These are phyloP conservation scores for Neoaliturus tenellus DNA, from an alignment of 2,888 invertebrate genomes.

Conservation along the genomic window DNA sequence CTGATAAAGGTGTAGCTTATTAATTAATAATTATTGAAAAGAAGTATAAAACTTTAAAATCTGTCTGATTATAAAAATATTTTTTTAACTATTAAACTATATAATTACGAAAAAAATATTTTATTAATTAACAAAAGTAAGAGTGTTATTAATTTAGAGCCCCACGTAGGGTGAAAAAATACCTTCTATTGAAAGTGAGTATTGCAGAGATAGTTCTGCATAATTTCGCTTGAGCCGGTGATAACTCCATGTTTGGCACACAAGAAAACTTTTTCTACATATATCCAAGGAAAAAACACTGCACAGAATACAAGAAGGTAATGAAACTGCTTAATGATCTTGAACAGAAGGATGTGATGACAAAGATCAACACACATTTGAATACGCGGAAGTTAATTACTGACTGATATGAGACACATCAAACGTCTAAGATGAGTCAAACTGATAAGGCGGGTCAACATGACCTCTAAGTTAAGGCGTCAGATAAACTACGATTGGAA, in stretches of 20 bases:
- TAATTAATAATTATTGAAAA: no score
- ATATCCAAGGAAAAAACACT: neutral
- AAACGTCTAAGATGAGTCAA: neutral
- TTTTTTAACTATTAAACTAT: no score
- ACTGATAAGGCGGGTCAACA: neutral
- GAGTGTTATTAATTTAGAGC: no score
- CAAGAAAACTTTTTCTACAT: neutral
- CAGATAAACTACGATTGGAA: neutral
- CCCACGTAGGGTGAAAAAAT: no score
- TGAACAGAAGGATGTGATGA: neutral
- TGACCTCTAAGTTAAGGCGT: neutral
- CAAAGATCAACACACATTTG: neutral
- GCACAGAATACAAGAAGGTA: neutral
- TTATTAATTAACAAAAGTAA: no score
- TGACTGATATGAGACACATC: neutral
- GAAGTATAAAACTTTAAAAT: no score
- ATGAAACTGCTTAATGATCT: neutral
- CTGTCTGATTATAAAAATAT: no score
- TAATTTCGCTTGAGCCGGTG: slow-evolving; percentile 7
- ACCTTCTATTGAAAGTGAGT: neutral
- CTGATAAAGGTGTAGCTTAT: no score
- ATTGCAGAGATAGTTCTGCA: neutral
- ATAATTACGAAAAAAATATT: no score
- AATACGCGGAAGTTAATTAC: neutral
- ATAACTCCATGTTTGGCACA: neutral